Percentiles rank a stretch among this genome's conserved stretches.
Conservation (phyloP, 2,797 vertebrate genomes). For the Thalassophryne amazonica region DNA sequence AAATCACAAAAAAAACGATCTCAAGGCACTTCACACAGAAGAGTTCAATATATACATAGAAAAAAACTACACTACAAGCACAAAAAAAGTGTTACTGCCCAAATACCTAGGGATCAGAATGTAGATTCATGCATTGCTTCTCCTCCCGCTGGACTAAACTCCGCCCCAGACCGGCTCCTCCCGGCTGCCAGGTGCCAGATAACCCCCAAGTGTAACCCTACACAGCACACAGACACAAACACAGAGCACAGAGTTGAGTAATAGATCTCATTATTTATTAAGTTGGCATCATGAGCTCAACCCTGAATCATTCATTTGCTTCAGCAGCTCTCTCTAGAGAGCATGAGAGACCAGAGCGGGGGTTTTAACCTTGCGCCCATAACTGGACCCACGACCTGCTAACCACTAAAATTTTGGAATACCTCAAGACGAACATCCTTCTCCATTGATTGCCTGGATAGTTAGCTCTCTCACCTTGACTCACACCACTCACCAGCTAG, state of each 20-base stretch:
- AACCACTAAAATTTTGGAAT: slow-evolving; percentile 42
- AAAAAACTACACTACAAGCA: too few species aligned
- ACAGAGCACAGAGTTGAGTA: slow-evolving; percentile 79
- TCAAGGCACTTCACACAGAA: too few species aligned
- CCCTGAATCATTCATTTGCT: slow-evolving; percentile 94
- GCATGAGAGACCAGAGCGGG: slow-evolving; percentile 32
- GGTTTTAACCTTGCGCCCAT: slow-evolving; percentile 54
- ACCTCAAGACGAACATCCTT: slow-evolving; percentile 19
- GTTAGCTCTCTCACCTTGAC: slow-evolving; percentile 27
- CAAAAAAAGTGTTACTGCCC: too few species aligned
- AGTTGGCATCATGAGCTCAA: slow-evolving; percentile 84
- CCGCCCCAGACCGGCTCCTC: slow-evolving; percentile 32
- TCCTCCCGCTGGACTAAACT: slow-evolving; percentile 38
- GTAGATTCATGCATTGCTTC: slow-evolving; percentile 1
- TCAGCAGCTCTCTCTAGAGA: slow-evolving; percentile 75
- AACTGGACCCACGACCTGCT: slow-evolving; percentile 24
- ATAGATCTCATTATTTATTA: slow-evolving; percentile 92
- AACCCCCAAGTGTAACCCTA: slow-evolving; percentile 69
- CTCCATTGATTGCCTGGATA: slow-evolving; percentile 13
- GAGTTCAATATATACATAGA: too few species aligned
- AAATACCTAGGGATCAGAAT: too few species aligned
- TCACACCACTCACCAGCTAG: slow-evolving; percentile 34
- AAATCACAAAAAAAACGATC: too few species aligned
- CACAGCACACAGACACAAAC: slow-evolving; percentile 48
- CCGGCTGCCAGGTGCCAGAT: slow-evolving; percentile 67